phyloP scores from a whole-genome alignment of 1,140 invertebrate species.

The Episyrphus balteatus region DNA sequence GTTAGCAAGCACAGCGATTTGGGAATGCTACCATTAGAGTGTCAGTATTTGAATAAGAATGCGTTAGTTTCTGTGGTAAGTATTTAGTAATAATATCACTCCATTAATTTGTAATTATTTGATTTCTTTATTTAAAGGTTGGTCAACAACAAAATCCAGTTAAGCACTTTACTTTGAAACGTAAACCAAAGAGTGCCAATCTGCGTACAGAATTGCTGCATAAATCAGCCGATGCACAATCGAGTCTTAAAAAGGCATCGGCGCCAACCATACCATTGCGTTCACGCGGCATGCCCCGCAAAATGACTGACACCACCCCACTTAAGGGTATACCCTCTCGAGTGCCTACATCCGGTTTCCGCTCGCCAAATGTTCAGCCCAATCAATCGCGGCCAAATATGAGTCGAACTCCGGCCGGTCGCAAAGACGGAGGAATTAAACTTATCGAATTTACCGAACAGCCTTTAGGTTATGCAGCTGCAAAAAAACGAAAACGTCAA shows the following conservation, averaged over 20 bases:
- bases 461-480: slow-evolving; percentile 57
- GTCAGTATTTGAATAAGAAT: slow-evolving; percentile 91
- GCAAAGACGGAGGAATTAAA: slow-evolving; percentile 85
- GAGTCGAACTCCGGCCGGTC: slow-evolving; percentile 43
- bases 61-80: slow-evolving; percentile 78
- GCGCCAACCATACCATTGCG: slow-evolving; percentile 77
- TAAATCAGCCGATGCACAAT: slow-evolving; percentile 81
- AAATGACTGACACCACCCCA: slow-evolving; percentile 94
- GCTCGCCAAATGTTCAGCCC: slow-evolving; percentile 39
- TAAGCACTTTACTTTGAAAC: slow-evolving; percentile 90
- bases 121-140: slow-evolving; percentile 33
- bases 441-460: slow-evolving; percentile 88
- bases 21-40: slow-evolving; percentile 85
- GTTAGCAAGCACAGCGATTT: slow-evolving; percentile 77
- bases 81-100: slow-evolving; percentile 2
- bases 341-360: slow-evolving; percentile 49
- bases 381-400: slow-evolving; percentile 39
- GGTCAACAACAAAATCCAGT: slow-evolving; percentile 51
- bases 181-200: slow-evolving; percentile 90
- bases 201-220: slow-evolving; percentile 80
- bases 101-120: neutral
- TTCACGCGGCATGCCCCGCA: slow-evolving; percentile 86
- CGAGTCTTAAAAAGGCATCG: slow-evolving; percentile 77
- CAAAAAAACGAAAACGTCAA: slow-evolving; percentile 46
- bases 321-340: slow-evolving; percentile 81